Base-by-base conservation (phyloP, 2,888 invertebrate species). In the Caenorhabditis becei region DNA sequence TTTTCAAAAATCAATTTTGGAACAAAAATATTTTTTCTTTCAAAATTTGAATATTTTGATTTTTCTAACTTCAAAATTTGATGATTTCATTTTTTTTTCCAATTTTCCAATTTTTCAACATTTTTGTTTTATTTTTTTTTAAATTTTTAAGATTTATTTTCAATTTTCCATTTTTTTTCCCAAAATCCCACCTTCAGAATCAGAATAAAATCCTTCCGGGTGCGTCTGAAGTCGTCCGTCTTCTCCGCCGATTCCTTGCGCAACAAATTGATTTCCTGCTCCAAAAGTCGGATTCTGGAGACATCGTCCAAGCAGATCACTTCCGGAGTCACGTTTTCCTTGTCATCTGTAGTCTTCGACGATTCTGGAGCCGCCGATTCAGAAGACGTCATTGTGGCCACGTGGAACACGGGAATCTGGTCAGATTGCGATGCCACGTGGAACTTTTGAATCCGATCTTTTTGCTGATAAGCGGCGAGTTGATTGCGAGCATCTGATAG, bases 181-280 rank as follows among this genome's bases (percentile, higher is more conserved):
- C n/a, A n/a, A n/a, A n/a, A n/a, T n/a, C n/a, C n/a, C n/a, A n/a
- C n/a, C n/a, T 61, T 61, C 14, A 80, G 35, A 35, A 80, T 74
- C 41, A 67, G 41, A 8, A 80, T 69, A 32, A 80, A 80, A 56
- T 80, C 79, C n/a, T 58, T 62, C 3, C 78, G 71, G 26, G 78
- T 79, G 20, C 49, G 51, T 3, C 78, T 61, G n/a, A 79, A 79
- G 7, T 79, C 78, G 14, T 72, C 72, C 24, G 53, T 67, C 32
- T 72, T 66, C 14, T 71, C 67, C 2, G 53, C 24, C 10, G 37
- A 61, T 23, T 65, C 78, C 41, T 49, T 63, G 20, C 51, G 49
- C 3, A 67, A 47, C 26, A 24, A 32, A n/a, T 11, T 18, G 26
- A 70, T 41, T 41, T 71, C 54, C 32, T 41, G 7, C 28, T 54